Base-by-base conservation (phyloP, 2,113 vertebrate species). In the Siniperca knerii region DNA sequence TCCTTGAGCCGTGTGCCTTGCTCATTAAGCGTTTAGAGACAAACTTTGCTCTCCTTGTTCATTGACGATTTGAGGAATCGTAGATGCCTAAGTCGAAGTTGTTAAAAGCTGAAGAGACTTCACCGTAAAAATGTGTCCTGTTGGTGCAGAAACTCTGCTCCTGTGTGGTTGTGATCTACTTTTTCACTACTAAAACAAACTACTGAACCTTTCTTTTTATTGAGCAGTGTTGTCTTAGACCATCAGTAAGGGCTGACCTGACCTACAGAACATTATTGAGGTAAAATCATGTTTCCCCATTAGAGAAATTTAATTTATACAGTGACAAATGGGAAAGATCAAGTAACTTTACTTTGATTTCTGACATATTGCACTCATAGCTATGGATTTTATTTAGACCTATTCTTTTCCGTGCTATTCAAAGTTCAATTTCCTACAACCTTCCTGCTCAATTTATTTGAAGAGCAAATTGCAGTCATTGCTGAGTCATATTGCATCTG, bases 401-500 rank as follows among this genome's bases (percentile, higher is more conserved):
- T 35, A 12, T 80, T 76, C 50, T 72, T 48, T 54, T 46, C n/a
- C 37, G 8, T 64, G 46, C 37, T 68, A 0, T 66, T 64, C 35
- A 71, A n/a, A 67, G 35, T 72, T 48, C 42, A 78, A 3, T 67
- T 83, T 8, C 0, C 50, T 70, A 4, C 23, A 29, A 52, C 42
- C 15, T 35, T 20, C 29, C 42, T 2, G 21, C 66, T 77, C 23
- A 66, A 29, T 81, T 87, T 46, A 78, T 69, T 83, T 83, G 52
- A 83, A 70, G n/a, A 81, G 74, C 60, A 66, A 80, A 23, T 64
- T 77, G 72, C 23, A 75, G 13, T 57, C 73, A 61, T 60, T 60
- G 57, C 73, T 81, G 72, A 92, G 74, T 80, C 74, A 86, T 64
- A 55, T 50, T 74, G 72, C 83, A 75, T 68, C 66, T 71, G 37